Evolutionary conservation across 2,113 vertebrate genomes (phyloP).

Genomic region (Taxidea taxus): DNA sequence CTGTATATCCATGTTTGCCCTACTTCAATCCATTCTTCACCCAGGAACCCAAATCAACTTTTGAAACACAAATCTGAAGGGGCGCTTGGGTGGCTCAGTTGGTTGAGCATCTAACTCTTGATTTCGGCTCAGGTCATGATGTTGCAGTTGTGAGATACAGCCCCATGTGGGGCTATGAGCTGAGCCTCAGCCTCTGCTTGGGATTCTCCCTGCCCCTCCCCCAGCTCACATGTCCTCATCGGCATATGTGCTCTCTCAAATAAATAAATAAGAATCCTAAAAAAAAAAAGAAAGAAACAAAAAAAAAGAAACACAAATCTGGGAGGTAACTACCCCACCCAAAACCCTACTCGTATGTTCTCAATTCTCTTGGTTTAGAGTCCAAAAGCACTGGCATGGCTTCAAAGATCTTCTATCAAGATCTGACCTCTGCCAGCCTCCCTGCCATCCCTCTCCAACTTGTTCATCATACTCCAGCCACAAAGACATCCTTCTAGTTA

Average conservation of each 20-base stretch:
- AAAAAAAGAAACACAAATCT: neutral
- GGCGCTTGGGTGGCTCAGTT: neutral
- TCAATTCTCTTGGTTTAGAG: neutral
- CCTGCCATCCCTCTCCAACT: neutral
- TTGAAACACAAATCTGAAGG: conserved; percentile 6
- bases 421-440: neutral
- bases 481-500: neutral
- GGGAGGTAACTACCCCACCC: neutral
- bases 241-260: neutral
- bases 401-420: neutral
- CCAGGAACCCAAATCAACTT: neutral
- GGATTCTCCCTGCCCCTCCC: neutral
- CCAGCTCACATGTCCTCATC: neutral
- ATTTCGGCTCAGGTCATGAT: neutral
- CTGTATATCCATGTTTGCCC: neutral
- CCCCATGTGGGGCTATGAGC: neutral
- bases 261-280: neutral
- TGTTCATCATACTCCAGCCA: neutral
- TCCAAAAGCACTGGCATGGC: neutral
- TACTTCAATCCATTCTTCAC: neutral
- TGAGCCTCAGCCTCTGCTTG: neutral
- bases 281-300: neutral
- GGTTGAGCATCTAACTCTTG: neutral
- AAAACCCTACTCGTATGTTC: neutral
- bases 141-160: neutral